Evolutionary conservation across 2,888 invertebrate genomes (phyloP), one percentile per base, ranked within the genome.

Genomic region (Chymomyza caudatula): DNA sequence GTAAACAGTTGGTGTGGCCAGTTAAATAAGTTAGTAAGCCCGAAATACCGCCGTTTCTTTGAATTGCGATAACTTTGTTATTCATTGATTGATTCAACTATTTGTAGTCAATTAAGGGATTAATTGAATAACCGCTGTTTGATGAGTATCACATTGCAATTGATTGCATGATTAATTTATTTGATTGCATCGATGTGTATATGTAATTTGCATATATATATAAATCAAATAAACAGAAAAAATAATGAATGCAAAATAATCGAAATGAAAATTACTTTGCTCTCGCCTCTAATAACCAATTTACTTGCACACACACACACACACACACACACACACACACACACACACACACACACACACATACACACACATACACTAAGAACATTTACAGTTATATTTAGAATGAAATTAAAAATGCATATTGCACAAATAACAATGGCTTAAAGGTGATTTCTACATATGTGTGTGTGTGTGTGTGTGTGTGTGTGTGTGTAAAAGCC

Each of bases 131-230:
- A 6, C 6, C 5, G 1, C 5, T 25, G 25, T 25, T n/a, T n/a
- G n/a, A 4, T 37, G 29, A 8, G 29, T 37, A 37, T n/a, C n/a
- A n/a, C 29, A 29, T 19, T 19, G 17, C 42, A 56, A 56, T 49
- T 58, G 25, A 58, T 25, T 58, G 23, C 44, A 49, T 58, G 43
- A 47, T 44, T 25, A 47, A 49, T 58, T 58, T 15, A 25, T 49
- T 57, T 15, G 54, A 62, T 62, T 62, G 62, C 62, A 55, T 55
- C 20, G 6, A 56, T 60, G 53, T 59, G 60, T 15, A 47, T 44
- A 42, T n/a, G n/a, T 51, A 44, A 60, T 49, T 61, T 43, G 29
- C 59, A 51, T 20, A 53, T 43, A 42, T 13, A 23, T 47, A 42
- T 3, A 37, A 2, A n/a, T 3, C 11, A 47, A 47, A 47, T 47